phyloP scores from a whole-genome alignment of 2,113 vertebrate species.

The Myrmophylax atrothorax region DNA sequence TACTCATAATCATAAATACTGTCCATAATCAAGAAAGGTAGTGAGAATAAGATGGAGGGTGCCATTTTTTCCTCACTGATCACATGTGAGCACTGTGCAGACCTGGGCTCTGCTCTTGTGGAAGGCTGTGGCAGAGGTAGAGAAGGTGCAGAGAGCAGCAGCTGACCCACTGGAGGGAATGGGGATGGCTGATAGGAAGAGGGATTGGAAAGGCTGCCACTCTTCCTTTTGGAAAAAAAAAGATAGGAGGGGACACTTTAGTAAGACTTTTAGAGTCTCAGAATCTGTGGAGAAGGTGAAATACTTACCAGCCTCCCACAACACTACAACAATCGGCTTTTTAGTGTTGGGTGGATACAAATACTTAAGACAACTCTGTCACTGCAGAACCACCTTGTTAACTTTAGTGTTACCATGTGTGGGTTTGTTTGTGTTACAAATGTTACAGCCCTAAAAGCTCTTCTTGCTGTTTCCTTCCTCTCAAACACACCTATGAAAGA shows the following conservation, averaged over 20 bases:
- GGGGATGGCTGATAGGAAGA: background rate
- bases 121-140: fast-evolving
- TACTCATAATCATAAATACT: background rate
- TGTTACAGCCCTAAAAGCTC: background rate
- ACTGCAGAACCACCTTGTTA: background rate
- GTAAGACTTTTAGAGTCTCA: background rate
- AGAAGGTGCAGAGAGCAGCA: fast-evolving
- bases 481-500: background rate
- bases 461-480: background rate
- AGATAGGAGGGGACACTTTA: background rate
- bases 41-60: background rate
- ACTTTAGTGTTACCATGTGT: background rate
- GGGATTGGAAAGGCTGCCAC: background rate
- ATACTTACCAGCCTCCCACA: background rate
- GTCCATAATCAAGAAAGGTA: background rate
- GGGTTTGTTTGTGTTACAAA: background rate
- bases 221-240: background rate
- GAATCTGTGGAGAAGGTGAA: background rate
- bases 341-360: background rate
- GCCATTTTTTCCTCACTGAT: fast-evolving
- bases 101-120: background rate
- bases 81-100: background rate
- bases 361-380: background rate
- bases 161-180: too few species aligned
- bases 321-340: background rate